Evolutionary conservation across 2,113 vertebrate species (phyloP).

Genomic region (Phylloscopus whistleri): DNA sequence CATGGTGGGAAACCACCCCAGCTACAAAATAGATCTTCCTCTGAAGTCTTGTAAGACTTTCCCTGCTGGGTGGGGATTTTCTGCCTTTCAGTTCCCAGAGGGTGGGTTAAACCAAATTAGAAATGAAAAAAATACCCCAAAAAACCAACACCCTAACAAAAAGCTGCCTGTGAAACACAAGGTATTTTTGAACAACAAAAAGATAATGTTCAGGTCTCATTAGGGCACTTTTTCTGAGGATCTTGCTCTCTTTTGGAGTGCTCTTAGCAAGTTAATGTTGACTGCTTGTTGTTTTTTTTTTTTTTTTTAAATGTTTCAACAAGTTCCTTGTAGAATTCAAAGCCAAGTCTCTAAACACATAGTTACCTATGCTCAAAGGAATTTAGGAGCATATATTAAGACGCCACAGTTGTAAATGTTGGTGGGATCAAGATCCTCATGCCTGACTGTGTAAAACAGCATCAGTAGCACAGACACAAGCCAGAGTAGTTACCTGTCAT

Average conservation of each 20-base stretch:
- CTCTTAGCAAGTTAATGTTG: not conserved
- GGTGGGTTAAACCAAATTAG: not conserved
- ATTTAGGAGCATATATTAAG: not conserved
- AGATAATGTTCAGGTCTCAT: not conserved
- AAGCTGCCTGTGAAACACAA: not conserved
- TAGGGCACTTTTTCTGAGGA: not conserved
- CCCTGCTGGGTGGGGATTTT: constrained; percentile 15
- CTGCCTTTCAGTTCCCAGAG: not conserved
- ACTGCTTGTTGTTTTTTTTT: not conserved
- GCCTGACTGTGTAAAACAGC: not conserved
- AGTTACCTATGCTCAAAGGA: not conserved
- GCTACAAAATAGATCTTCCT: constrained; percentile 27
- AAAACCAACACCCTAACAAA: not conserved
- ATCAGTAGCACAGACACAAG: not conserved
- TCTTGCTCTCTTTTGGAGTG: not conserved
- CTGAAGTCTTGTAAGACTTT: not conserved
- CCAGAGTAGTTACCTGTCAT: not conserved
- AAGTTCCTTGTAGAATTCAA: not conserved
- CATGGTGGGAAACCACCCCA: not conserved
- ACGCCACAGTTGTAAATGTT: fast-evolving
- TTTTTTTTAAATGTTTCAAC: not conserved
- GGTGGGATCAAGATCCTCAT: not conserved
- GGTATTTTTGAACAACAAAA: not conserved
- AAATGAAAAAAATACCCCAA: not conserved
- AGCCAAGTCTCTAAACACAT: not conserved